Conservation (phyloP, 1,140 invertebrate genomes). For the Hylaeus anthracinus region DNA sequence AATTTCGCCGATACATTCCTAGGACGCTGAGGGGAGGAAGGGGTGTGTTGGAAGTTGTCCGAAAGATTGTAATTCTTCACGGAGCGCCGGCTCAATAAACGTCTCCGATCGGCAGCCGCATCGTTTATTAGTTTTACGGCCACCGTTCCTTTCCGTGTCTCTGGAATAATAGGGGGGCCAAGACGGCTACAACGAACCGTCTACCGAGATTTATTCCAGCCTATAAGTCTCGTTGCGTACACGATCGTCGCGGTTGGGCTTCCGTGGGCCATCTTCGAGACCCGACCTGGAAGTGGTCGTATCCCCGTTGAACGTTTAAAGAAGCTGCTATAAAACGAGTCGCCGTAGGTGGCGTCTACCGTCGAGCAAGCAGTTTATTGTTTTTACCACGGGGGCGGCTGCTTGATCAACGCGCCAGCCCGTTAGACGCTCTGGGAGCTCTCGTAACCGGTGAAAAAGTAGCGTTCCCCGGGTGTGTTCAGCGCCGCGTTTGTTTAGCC, state of each 20-base stretch:
- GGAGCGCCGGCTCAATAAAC: slow-evolving; percentile 46
- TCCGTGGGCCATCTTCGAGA: not conserved
- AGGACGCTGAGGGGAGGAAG: no score
- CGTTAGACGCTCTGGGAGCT: no score
- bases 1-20: not conserved
- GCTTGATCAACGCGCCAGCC: slow-evolving; percentile 2
- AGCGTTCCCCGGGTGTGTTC: not conserved
- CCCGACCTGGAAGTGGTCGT: not conserved
- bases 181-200: not conserved
- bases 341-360: slow-evolving; percentile 18
- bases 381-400: slow-evolving; percentile 15
- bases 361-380: slow-evolving; percentile 27
- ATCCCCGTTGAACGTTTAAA: not conserved
- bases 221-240: slow-evolving; percentile 12
- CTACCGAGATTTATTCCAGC: slow-evolving; percentile 32
- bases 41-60: slow-evolving; percentile 18
- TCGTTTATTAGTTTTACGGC: slow-evolving; percentile 60
- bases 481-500: not conserved
- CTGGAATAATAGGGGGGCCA: slow-evolving; percentile 6
- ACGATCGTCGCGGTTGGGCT: not conserved
- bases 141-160: slow-evolving; percentile 41
- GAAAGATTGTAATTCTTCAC: slow-evolving; percentile 48
- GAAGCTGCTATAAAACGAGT: not conserved
- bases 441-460: not conserved
- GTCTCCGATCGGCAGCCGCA: slow-evolving; percentile 16